Evolutionary conservation across 2,113 vertebrate genomes (phyloP).

Genomic region (Piaya cayana): DNA sequence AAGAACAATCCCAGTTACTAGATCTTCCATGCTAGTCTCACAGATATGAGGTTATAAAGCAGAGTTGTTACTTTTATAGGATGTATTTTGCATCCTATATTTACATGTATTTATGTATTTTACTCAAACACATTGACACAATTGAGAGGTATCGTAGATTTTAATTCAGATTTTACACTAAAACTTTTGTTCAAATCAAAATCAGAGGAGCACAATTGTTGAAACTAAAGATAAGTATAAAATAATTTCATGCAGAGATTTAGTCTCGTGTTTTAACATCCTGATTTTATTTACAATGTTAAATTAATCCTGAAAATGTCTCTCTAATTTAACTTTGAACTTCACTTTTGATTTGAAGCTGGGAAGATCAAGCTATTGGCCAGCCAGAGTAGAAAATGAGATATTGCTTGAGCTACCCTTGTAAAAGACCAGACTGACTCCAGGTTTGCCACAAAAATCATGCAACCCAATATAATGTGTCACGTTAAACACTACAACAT

Average conservation of each 20-base stretch:
- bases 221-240: neutral
- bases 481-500: neutral
- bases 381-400: neutral
- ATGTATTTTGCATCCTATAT: neutral
- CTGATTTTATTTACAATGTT: neutral
- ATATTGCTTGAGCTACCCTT: neutral
- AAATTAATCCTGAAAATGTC: neutral
- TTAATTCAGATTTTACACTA: neutral
- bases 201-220: neutral
- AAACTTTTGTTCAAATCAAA: neutral
- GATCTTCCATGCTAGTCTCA: neutral
- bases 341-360: neutral
- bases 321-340: neutral
- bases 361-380: neutral
- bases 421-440: neutral
- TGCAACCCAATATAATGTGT: neutral
- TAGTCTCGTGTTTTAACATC: neutral
- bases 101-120: too few relatives aligned
- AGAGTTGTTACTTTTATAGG: neutral
- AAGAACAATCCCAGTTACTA: neutral
- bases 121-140: fast-evolving
- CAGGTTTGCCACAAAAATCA: neutral
- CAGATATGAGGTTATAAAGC: neutral
- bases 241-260: neutral
- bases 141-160: neutral